Conservation (phyloP, 1,140 invertebrate genomes). For the Vollenhovia emeryi region DNA sequence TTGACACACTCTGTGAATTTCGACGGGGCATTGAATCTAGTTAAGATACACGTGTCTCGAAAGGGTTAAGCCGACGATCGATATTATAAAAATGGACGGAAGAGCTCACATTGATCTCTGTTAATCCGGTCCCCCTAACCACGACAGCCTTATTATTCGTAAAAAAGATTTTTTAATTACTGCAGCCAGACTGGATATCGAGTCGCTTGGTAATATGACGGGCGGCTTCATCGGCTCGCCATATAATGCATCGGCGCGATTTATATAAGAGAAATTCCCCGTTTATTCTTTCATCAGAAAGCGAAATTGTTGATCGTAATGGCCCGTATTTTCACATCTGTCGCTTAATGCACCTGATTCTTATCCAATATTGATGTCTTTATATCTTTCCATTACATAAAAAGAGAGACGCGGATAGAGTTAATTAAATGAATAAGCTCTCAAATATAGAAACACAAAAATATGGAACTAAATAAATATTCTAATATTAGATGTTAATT, state of each 20-base stretch:
- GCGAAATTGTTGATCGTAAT: slow-evolving; percentile 31
- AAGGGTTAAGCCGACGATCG: slow-evolving; percentile 11
- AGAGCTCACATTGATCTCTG: slow-evolving; percentile 8
- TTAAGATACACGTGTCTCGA: slow-evolving; percentile 30
- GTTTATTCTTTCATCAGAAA: slow-evolving; percentile 27
- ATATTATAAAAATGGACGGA: slow-evolving; percentile 18
- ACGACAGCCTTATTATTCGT: slow-evolving; percentile 35
- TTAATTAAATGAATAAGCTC: slow-evolving; percentile 28
- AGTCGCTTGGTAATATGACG: slow-evolving; percentile 23
- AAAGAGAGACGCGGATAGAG: neutral
- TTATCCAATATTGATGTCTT: slow-evolving; percentile 1
- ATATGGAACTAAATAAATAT: neutral
- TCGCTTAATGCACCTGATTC: slow-evolving; percentile 9
- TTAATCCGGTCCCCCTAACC: slow-evolving; percentile 31
- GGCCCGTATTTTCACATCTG: slow-evolving; percentile 8
- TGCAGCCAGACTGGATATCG: slow-evolving; percentile 44
- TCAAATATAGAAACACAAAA: neutral
- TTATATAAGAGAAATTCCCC: slow-evolving; percentile 16
- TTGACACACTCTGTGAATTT: neutral
- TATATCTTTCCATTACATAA: neutral
- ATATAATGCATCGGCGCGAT: slow-evolving; percentile 43
- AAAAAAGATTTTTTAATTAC: slow-evolving; percentile 58
- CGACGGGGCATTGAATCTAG: neutral
- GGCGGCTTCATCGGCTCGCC: slow-evolving; percentile 31
- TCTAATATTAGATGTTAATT: neutral